Evolutionary conservation across 2,888 invertebrate species (phyloP).

Genomic region (Tetropium fuscum): DNA sequence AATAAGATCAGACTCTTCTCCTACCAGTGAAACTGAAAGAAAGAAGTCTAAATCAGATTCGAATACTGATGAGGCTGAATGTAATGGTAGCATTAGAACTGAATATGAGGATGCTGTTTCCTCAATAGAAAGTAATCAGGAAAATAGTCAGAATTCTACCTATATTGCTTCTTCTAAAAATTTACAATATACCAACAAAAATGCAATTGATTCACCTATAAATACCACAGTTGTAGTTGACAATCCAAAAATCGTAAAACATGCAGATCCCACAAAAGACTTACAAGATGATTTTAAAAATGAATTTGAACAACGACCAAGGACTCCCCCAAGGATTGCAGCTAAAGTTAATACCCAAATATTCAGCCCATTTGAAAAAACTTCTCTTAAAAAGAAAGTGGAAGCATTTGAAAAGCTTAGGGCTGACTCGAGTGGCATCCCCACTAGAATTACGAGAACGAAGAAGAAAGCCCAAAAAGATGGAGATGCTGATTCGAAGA

Average conservation of each 20-base stretch:
- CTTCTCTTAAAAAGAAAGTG: conserved; percentile 72
- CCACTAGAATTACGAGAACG: conserved; percentile 63
- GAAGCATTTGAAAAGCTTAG: conserved; percentile 70
- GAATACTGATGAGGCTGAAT: conserved; percentile 12
- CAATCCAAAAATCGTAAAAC: conserved; percentile 33
- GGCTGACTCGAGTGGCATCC: conserved; percentile 55
- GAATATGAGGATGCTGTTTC: conserved; percentile 66
- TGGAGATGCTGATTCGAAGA: neutral
- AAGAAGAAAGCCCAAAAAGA: conserved; percentile 29
- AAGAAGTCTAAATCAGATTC: conserved; percentile 44
- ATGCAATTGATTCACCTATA: conserved; percentile 1
- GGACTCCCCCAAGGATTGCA: conserved; percentile 39
- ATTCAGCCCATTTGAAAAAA: conserved; percentile 71
- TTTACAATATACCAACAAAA: neutral
- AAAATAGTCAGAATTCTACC: conserved; percentile 23
- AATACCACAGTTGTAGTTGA: conserved; percentile 44
- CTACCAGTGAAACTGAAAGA: conserved; percentile 22
- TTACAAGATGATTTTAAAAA: neutral
- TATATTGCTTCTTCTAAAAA: conserved; percentile 17
- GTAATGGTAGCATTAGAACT: conserved; percentile 50
- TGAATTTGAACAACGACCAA: conserved; percentile 29
- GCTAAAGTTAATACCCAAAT: conserved; percentile 51
- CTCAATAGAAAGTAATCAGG: conserved; percentile 40
- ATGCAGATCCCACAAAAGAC: neutral
- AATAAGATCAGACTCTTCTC: conserved; percentile 9